A percentile compares a stretch with the other conserved stretches of the same genome.
Conservation (phyloP, 2,888 invertebrate genomes). For the Lycaena phlaeas region DNA sequence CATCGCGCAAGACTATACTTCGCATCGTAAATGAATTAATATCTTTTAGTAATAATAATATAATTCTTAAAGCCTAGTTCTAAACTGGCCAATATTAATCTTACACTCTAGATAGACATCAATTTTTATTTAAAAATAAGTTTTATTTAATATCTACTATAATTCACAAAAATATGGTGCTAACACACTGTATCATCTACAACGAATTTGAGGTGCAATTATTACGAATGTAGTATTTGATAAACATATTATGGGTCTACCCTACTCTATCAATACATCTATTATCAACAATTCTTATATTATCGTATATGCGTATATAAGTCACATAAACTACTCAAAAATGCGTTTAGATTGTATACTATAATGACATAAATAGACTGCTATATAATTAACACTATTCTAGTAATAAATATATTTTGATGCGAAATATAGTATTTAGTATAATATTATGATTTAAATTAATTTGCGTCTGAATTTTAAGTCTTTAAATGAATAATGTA, state of each 20-base stretch:
- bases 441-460: not conserved
- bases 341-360: not conserved
- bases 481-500: not conserved
- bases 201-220: conserved; percentile 19
- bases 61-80: conserved; percentile 11
- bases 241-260: conserved; percentile 16
- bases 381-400: not conserved
- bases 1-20: conserved; percentile 36
- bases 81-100: conserved; percentile 6
- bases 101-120: conserved; percentile 6
- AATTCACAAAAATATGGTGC: conserved; percentile 25
- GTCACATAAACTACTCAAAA: conserved; percentile 5
- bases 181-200: conserved; percentile 15
- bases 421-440: conserved; percentile 5
- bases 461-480: not conserved
- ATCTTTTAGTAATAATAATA: conserved; percentile 11
- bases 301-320: conserved; percentile 5
- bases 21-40: conserved; percentile 35
- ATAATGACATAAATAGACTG: conserved; percentile 4
- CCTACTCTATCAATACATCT: conserved; percentile 9
- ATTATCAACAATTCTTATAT: conserved; percentile 4
- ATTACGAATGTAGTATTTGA: conserved; percentile 17
- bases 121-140: conserved; percentile 5
- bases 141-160: conserved; percentile 14
- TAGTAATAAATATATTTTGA: not conserved